Evolutionary conservation across 2,888 invertebrate species (phyloP), one percentile per base, ranked within the genome.

Genomic region (Oscheius sp.): DNA sequence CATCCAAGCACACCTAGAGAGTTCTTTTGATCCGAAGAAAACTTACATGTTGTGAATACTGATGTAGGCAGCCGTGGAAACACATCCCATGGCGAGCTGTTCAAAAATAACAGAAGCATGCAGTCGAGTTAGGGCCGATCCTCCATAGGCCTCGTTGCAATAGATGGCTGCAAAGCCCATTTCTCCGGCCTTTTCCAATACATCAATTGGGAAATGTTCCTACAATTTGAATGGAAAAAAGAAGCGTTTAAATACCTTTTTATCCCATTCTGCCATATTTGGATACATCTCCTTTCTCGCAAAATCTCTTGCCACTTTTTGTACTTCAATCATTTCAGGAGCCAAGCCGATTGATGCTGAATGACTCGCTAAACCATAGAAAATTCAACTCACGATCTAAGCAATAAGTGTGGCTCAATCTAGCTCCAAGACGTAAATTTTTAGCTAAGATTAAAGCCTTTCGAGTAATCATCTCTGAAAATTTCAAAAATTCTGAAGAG

Each of bases 121-220:
- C 29, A 89, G 80, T 33, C 90, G 82, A 4, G 83, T 84, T 66
- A 90, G 82, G 0, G 58, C 76, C 1, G 71, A 65, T 8, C 78
- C 76, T 3, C 78, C 74, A 34, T 64, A 69, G 6, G 72, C 72
- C 10, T 61, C 65, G 1, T 10, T 48, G 25, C 88, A 88, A 82
- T 90, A 90, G 29, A 90, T 87, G n/a, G 89, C 90, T 12, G 89
- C 90, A 84, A 90, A 90, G 2, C 90, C 90, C 12, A 90, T 83
- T 64, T 87, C 82, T 15, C 89, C 90, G 20, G 89, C 90, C 74
- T 89, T 88, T 69, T 86, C 83, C 83, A 90, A 75, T 0, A 87
- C 87, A 46, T 90, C 90, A 23, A 88, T 83, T 15, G 90, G 90
- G 70, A 90, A 89, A 29, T 85, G 84, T 80, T 89, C 89, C 48